These are phyloP conservation scores for Aricia agestis DNA, from an alignment of 1,140 invertebrate species.

Conservation along the genomic window DNA sequence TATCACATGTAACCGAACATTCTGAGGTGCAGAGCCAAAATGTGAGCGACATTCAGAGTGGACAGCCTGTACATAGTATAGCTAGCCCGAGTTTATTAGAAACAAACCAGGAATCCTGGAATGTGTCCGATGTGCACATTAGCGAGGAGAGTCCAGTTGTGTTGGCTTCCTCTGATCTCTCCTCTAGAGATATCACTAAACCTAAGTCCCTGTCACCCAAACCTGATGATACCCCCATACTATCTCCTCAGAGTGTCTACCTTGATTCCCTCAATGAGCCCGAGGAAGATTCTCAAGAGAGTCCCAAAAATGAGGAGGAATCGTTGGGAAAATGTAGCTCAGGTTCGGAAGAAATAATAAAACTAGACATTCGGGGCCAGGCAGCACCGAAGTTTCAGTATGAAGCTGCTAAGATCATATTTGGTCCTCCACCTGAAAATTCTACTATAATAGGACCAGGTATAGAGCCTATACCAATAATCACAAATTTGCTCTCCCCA, in stretches of 20 bases:
- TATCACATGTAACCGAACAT: slow-evolving; percentile 25
- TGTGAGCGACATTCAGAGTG: slow-evolving; percentile 32
- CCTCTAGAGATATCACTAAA: slow-evolving; percentile 46
- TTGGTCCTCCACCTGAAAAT: slow-evolving; percentile 60
- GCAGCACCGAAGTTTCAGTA: slow-evolving; percentile 54
- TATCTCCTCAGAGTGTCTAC: slow-evolving; percentile 53
- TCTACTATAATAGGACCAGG: slow-evolving; percentile 42
- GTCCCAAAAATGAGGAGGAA: slow-evolving; percentile 24
- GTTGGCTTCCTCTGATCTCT: slow-evolving; percentile 50
- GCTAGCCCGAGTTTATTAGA: slow-evolving; percentile 42
- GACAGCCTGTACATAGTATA: neutral
- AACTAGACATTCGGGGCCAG: slow-evolving; percentile 69
- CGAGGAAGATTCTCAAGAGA: slow-evolving; percentile 31
- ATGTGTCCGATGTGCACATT: slow-evolving; percentile 49
- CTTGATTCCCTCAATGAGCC: slow-evolving; percentile 60
- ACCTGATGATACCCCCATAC: slow-evolving; percentile 32
- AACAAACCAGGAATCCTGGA: slow-evolving; percentile 48
- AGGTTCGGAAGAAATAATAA: slow-evolving; percentile 69
- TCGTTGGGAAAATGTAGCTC: slow-evolving; percentile 44
- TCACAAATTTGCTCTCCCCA: slow-evolving; percentile 57
- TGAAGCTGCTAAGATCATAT: slow-evolving; percentile 60
- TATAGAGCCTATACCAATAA: slow-evolving; percentile 49
- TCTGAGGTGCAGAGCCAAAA: neutral
- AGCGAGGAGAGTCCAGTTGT: slow-evolving; percentile 65
- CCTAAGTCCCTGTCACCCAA: slow-evolving; percentile 32